These are phyloP conservation scores for Nothocercus nigrocapillus DNA, from an alignment of 2,113 vertebrate species.

Conservation along the genomic window DNA sequence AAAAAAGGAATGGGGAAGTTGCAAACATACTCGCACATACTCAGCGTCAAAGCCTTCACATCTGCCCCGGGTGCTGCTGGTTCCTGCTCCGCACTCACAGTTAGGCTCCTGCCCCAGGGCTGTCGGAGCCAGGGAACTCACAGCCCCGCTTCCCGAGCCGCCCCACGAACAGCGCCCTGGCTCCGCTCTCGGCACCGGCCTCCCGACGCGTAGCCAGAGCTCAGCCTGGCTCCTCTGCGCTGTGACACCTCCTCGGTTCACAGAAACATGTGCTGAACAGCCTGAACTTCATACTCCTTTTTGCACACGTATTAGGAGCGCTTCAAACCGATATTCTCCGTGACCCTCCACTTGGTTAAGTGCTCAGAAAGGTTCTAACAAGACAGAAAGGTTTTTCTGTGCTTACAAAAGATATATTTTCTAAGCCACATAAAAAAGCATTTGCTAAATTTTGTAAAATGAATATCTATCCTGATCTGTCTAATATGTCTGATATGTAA, in stretches of 20 bases:
- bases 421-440: background rate
- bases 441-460: background rate
- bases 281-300: fast-evolving
- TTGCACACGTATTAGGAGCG: background rate
- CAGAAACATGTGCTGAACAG: background rate
- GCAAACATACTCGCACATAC: fast-evolving
- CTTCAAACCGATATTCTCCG: background rate
- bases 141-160: too few relatives aligned
- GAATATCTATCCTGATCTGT: background rate
- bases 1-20: background rate
- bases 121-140: too few relatives aligned
- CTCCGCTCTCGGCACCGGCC: too few relatives aligned
- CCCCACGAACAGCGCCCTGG: too few relatives aligned
- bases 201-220: fast-evolving
- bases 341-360: background rate
- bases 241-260: fast-evolving
- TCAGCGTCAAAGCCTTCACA: background rate
- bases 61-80: too few relatives aligned
- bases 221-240: background rate
- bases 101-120: too few relatives aligned
- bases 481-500: background rate
- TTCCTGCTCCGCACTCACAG: background rate
- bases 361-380: background rate
- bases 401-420: background rate
- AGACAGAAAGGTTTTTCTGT: background rate